Conservation (phyloP, 2,888 invertebrate genomes). For the Marasmarcha lunaedactyla region DNA sequence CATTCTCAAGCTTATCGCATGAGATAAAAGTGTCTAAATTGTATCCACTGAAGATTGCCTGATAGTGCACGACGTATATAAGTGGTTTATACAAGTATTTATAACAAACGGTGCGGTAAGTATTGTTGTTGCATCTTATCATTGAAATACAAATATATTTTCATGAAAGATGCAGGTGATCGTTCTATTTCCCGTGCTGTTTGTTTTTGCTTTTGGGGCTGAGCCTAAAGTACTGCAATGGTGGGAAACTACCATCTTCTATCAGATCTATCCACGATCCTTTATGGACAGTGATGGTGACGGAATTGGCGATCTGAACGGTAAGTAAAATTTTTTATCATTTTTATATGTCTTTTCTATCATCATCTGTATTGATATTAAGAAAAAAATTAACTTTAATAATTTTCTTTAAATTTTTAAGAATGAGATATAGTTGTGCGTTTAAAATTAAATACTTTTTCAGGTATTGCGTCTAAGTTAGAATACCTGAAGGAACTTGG, state of each 20-base stretch:
- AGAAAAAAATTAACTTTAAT: too few relatives aligned
- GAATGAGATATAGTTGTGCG: too few relatives aligned
- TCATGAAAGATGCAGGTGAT: too few relatives aligned
- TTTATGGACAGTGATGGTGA: conserved; percentile 84
- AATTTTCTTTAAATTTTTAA: too few relatives aligned
- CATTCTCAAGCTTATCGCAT: too few relatives aligned
- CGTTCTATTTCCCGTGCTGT: conserved; percentile 5
- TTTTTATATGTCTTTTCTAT: not conserved
- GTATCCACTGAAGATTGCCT: too few relatives aligned
- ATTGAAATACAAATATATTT: too few relatives aligned
- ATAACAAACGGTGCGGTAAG: too few relatives aligned
- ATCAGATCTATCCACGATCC: conserved; percentile 85
- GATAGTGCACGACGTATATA: too few relatives aligned
- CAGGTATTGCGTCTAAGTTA: conserved; percentile 72
- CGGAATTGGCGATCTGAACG: conserved; percentile 75
- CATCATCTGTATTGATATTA: not conserved
- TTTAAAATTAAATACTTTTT: conserved; percentile 8
- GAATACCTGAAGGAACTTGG: conserved; percentile 76
- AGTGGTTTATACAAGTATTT: too few relatives aligned
- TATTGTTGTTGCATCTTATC: too few relatives aligned
- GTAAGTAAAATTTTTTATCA: conserved; percentile 25
- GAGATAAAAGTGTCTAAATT: too few relatives aligned
- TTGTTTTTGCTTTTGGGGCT: conserved; percentile 2
- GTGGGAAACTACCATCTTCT: conserved; percentile 83
- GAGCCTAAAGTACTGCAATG: conserved; percentile 63